Percentiles rank a stretch among this genome's conserved stretches.
These are phyloP conservation scores for Eutolmus rufibarbis DNA, from an alignment of 2,888 invertebrate species.

Conservation along the genomic window DNA sequence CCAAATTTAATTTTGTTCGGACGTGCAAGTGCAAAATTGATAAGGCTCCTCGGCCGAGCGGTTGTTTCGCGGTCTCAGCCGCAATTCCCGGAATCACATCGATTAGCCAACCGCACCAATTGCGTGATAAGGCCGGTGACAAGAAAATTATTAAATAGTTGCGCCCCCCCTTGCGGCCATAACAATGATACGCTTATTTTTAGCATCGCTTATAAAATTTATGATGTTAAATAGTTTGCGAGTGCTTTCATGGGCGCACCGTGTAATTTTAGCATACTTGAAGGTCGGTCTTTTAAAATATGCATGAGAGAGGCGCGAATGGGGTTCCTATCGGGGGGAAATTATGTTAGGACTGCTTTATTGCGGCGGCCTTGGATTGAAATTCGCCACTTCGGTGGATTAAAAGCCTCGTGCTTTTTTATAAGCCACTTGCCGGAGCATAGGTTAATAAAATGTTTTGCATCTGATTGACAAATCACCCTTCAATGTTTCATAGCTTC, in stretches of 20 bases:
- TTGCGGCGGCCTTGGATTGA: not conserved
- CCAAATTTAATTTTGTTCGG: not conserved
- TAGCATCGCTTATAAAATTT: not conserved
- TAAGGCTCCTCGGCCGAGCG: not conserved
- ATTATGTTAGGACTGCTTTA: not conserved
- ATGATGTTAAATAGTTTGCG: constrained; percentile 22
- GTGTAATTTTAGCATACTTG: constrained; percentile 31
- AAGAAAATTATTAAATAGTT: constrained; percentile 7
- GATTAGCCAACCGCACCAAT: not conserved
- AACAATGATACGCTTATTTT: constrained; percentile 8
- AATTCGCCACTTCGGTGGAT: not conserved
- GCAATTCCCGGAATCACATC: not conserved
- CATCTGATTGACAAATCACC: not conserved
- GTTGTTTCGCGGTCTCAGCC: not conserved
- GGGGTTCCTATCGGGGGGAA: not conserved
- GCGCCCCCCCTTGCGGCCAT: not conserved
- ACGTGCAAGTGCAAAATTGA: not conserved
- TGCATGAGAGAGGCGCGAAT: constrained; percentile 5
- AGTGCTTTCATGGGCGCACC: constrained; percentile 20
- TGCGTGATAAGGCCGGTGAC: not conserved
- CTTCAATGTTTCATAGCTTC: not conserved
- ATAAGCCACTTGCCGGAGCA: not conserved
- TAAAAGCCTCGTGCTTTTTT: not conserved
- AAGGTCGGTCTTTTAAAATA: not conserved
- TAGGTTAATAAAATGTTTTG: not conserved